phyloP scores from a whole-genome alignment of 92 coral and sea anemone genomes.

The Micromussa lordhowensis region DNA sequence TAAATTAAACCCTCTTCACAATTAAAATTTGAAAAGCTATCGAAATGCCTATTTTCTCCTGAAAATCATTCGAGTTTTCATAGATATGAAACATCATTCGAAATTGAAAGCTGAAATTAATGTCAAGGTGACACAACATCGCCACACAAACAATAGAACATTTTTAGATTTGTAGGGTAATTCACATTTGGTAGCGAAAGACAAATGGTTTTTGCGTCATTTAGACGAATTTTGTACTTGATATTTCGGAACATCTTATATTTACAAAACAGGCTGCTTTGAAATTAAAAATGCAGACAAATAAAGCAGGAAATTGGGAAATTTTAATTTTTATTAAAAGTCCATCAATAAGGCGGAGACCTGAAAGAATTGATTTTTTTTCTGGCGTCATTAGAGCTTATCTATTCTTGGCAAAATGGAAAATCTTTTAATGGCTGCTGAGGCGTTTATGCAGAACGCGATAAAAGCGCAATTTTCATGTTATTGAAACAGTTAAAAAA shows the following conservation, averaged over 20 bases:
- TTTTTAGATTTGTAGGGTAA: background rate
- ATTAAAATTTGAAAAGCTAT: background rate
- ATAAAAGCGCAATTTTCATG: constrained; percentile 1
- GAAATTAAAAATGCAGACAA: constrained; percentile 8
- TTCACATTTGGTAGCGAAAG: background rate
- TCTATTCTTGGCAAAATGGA: background rate
- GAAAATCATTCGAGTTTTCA: background rate
- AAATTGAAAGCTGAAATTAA: background rate
- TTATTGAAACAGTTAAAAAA: background rate
- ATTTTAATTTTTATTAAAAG: background rate
- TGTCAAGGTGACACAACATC: background rate
- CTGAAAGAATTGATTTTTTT: background rate
- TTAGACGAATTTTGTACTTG: background rate
- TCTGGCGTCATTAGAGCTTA: background rate
- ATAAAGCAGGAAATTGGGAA: constrained; percentile 5
- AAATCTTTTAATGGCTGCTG: background rate
- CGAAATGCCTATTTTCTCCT: background rate
- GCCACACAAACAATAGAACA: too few relatives aligned
- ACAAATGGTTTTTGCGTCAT: background rate
- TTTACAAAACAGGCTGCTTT: background rate
- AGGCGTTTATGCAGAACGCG: background rate
- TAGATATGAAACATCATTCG: background rate
- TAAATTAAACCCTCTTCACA: background rate
- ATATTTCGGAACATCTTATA: background rate
- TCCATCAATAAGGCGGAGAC: constrained; percentile 4